These are phyloP conservation scores for Sorex araneus DNA, from an alignment of 2,113 vertebrate genomes.

Conservation along the genomic window DNA sequence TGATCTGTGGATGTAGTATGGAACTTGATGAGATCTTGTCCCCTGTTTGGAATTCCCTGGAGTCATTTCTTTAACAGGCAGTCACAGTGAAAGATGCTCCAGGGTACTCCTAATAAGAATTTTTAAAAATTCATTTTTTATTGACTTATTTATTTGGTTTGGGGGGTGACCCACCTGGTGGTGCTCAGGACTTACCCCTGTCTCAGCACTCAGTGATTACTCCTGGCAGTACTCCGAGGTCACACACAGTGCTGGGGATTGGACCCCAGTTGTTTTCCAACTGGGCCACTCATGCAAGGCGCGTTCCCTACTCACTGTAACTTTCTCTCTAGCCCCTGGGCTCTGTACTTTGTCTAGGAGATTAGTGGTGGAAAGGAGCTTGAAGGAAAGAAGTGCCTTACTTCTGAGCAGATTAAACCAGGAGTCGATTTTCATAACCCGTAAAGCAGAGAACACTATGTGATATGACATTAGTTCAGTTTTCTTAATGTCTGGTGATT, in stretches of 20 bases:
- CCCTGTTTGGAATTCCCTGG: neutral
- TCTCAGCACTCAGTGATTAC: too few relatives aligned
- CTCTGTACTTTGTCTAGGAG: neutral
- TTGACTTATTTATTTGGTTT: too few relatives aligned
- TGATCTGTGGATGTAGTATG: neutral
- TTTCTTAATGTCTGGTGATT: neutral
- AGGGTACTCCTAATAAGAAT: neutral
- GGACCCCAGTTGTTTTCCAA: too few relatives aligned
- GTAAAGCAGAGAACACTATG: neutral
- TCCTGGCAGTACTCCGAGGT: too few relatives aligned
- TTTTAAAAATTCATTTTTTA: too few relatives aligned
- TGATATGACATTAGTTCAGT: neutral
- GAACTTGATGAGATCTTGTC: neutral
- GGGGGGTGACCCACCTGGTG: too few relatives aligned
- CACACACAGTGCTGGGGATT: too few relatives aligned
- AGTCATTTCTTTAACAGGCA: neutral
- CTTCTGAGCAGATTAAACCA: neutral
- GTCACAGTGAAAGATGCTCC: neutral
- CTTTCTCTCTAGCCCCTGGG: too few relatives aligned
- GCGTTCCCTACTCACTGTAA: too few relatives aligned
- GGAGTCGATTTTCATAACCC: neutral
- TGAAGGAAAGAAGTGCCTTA: neutral
- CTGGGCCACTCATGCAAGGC: too few relatives aligned
- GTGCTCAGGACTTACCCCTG: too few relatives aligned
- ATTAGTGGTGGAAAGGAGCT: neutral